A percentile compares a stretch with the other conserved stretches of the same genome.
phyloP scores from a whole-genome alignment of 2,888 invertebrate species.

The Cistogaster globosa region DNA sequence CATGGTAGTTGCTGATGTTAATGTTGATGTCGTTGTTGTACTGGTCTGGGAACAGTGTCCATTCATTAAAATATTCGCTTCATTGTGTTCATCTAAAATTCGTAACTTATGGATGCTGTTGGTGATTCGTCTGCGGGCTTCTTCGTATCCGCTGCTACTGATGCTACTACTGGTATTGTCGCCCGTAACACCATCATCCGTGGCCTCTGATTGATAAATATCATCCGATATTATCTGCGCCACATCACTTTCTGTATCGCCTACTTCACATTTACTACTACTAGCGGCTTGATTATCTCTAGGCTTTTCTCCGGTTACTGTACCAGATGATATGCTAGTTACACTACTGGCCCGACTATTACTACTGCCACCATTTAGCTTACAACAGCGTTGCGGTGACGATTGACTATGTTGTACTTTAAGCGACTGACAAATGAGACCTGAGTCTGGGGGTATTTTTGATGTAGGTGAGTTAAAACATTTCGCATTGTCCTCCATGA shows the following conservation, averaged over 20 bases:
- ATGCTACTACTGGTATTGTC: conserved; percentile 66
- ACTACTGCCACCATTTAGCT: conserved; percentile 76
- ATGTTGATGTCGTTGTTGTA: background rate
- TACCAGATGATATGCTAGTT: conserved; percentile 81
- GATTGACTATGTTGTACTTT: conserved; percentile 83
- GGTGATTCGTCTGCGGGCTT: conserved; percentile 70
- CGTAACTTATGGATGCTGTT: conserved; percentile 77
- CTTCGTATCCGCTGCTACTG: conserved; percentile 72
- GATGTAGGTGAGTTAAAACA: conserved; percentile 52
- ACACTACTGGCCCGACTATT: conserved; percentile 75
- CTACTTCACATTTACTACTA: conserved; percentile 76
- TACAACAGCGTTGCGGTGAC: conserved; percentile 83
- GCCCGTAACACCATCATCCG: conserved; percentile 75
- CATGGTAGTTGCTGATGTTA: no score
- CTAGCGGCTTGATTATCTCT: conserved; percentile 75
- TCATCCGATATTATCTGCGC: conserved; percentile 79
- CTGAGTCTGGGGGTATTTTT: conserved; percentile 44
- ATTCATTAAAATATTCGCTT: conserved; percentile 63
- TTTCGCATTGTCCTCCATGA: conserved; percentile 39
- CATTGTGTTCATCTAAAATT: conserved; percentile 77
- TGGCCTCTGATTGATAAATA: conserved; percentile 80
- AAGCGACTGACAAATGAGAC: conserved; percentile 80
- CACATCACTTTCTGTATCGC: conserved; percentile 80
- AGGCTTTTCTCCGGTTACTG: conserved; percentile 79
- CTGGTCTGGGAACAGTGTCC: conserved; percentile 67